Base-by-base conservation (phyloP, 2,888 invertebrate genomes). In the Monochamus alternatus region DNA sequence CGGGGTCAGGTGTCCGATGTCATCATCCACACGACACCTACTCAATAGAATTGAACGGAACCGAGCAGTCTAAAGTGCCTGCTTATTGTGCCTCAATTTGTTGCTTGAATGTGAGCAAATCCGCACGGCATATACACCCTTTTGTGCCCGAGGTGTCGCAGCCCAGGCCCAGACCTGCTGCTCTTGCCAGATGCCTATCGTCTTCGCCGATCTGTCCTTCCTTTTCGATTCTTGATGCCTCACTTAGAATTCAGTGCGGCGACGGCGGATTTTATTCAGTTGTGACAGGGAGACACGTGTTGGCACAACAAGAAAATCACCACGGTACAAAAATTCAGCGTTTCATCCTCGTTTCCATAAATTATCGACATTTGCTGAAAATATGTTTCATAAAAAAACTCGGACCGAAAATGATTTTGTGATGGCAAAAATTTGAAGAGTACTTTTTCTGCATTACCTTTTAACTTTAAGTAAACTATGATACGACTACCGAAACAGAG, bases 1-100 rank as follows among this genome's bases (percentile, higher is more conserved):
- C 74, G 74, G 79, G 82, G 82, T 82, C 83, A 84, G 84, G 84
- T 84, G 84, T 84, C 83, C 83, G 79, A 82, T 84, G 80, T 81
- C 83, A 84, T 82, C 84, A 84, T 82, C 84, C 80, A 80, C 82
- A 80, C 81, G 82, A 83, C 84, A 84, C 84, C 84, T 83, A 79
- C 78, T 83, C 81, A 81, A 83, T 82, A 64, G 79, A 75, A 82
- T 79, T 74, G 76, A 78, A 81, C 76, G 69, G 81, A 74, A 77
- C 79, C 73, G 78, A 68, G 85, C 83, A 83, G 79, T 81, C 80
- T 82, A 82, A 83, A 85, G 84, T 85, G 83, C 83, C 84, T 84
- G 82, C 84, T 84, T 84, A 85, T 85, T 85, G 84, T 84, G 75
- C 81, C 77, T 82, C 84, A 81, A 85, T 85, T 83, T 84, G 81